Evolutionary conservation across 64 coral and sea anemone species (phyloP).

Genomic region (Acropora tenuis): DNA sequence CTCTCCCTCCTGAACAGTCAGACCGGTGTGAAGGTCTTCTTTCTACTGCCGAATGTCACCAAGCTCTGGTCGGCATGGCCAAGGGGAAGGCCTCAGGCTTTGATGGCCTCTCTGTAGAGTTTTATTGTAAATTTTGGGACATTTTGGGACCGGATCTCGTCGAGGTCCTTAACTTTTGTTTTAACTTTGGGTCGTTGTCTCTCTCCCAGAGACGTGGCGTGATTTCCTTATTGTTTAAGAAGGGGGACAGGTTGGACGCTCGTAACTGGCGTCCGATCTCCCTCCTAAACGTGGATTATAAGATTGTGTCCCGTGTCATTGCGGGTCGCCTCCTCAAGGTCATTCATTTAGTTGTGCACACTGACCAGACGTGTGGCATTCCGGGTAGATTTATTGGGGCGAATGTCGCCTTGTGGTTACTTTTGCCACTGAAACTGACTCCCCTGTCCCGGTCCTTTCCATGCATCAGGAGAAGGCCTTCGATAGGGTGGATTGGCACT

Average conservation of each 20-base stretch:
- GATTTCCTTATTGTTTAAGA: slow-evolving; percentile 8
- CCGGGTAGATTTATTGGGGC: slow-evolving; percentile 27
- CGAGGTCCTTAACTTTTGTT: neutral
- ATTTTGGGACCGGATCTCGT: neutral
- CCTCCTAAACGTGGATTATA: slow-evolving; percentile 38
- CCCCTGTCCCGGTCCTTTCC: neutral
- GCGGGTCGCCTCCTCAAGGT: neutral
- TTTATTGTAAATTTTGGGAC: slow-evolving; percentile 27
- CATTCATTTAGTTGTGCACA: neutral
- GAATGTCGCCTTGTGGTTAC: slow-evolving; percentile 21
- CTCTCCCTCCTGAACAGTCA: neutral
- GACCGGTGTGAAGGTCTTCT: neutral
- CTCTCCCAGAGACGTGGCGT: slow-evolving; percentile 1
- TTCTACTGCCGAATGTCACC: neutral
- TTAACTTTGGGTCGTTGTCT: neutral
- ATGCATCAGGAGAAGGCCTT: slow-evolving; percentile 61
- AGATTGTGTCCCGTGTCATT: neutral
- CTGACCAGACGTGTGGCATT: slow-evolving; percentile 43
- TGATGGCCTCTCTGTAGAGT: slow-evolving; percentile 35
- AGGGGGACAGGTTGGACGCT: neutral
- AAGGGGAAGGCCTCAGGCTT: neutral
- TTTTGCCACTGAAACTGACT: neutral
- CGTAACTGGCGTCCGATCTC: slow-evolving; percentile 51
- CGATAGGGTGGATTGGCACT: slow-evolving; percentile 46
- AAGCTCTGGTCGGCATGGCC: neutral